Conservation (phyloP, 2,888 invertebrate species). For the Junonia oenone region DNA sequence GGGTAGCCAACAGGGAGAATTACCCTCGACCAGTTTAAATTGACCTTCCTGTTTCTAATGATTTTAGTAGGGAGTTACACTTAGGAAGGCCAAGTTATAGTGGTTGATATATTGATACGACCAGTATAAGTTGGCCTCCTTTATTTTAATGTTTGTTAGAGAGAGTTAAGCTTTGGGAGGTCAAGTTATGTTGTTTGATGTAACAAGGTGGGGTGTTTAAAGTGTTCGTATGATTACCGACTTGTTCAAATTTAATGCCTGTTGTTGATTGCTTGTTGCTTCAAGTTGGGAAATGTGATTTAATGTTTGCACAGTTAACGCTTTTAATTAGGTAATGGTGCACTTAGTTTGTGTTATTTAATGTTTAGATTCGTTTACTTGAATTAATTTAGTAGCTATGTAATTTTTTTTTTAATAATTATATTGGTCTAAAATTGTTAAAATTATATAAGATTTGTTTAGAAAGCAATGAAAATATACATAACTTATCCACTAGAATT, state of each 20-base stretch:
- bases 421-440: too few relatives aligned
- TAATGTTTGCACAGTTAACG: conserved; percentile 28
- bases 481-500: too few relatives aligned
- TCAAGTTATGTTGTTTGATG: conserved; percentile 45
- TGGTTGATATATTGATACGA: too few relatives aligned
- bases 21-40: conserved; percentile 50
- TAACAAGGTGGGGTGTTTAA: conserved; percentile 63
- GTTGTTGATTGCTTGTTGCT: conserved; percentile 37
- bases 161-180: conserved; percentile 21
- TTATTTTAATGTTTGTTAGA: conserved; percentile 15
- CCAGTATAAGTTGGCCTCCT: conserved; percentile 47
- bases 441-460: too few relatives aligned
- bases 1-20: conserved; percentile 47
- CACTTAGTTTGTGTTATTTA: not conserved
- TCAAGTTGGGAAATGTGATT: conserved; percentile 14
- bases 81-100: not conserved
- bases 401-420: too few relatives aligned
- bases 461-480: too few relatives aligned
- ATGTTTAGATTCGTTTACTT: not conserved
- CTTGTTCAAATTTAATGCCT: conserved; percentile 71
- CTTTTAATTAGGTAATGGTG: conserved; percentile 6
- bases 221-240: conserved; percentile 72
- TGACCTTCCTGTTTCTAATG: conserved; percentile 38
- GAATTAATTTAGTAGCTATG: too few relatives aligned
- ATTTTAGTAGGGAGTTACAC: not conserved